Conservation (phyloP, 1,140 invertebrate genomes). For the Ylistrum balloti region DNA sequence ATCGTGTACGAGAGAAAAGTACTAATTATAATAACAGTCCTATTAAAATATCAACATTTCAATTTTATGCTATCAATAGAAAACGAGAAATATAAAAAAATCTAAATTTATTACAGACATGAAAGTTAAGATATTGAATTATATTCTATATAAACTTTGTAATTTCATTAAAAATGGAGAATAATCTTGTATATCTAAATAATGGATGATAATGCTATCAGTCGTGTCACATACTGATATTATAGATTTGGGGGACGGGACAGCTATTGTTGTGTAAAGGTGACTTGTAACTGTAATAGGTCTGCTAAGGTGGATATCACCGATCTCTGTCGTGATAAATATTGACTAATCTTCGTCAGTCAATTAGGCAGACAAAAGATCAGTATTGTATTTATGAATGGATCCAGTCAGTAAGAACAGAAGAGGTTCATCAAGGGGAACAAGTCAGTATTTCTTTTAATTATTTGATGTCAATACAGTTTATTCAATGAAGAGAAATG, state of each 20-base stretch:
- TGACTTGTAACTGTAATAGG: background rate
- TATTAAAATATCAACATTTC: background rate
- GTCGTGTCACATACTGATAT: constrained; percentile 17
- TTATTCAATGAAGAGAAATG: background rate
- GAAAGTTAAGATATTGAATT: background rate
- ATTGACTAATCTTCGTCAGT: constrained; percentile 38
- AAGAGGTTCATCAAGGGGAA: constrained; percentile 1
- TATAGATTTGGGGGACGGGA: constrained; percentile 18
- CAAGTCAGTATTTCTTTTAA: background rate
- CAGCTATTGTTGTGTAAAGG: background rate
- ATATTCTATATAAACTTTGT: background rate
- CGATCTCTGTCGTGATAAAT: background rate
- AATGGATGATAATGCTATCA: background rate
- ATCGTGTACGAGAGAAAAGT: too few relatives aligned
- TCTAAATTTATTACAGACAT: background rate
- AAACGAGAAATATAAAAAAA: too few relatives aligned
- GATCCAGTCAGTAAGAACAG: background rate
- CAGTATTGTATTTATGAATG: constrained; percentile 40
- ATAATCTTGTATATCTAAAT: background rate
- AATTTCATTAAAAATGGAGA: background rate
- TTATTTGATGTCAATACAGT: background rate
- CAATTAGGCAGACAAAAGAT: background rate
- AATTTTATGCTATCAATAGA: too few relatives aligned
- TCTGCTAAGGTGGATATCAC: background rate
- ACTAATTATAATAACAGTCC: background rate